These are phyloP conservation scores for Scelioninae gen. 2 DNA, from an alignment of 2,888 invertebrate species.

Conservation along the genomic window DNA sequence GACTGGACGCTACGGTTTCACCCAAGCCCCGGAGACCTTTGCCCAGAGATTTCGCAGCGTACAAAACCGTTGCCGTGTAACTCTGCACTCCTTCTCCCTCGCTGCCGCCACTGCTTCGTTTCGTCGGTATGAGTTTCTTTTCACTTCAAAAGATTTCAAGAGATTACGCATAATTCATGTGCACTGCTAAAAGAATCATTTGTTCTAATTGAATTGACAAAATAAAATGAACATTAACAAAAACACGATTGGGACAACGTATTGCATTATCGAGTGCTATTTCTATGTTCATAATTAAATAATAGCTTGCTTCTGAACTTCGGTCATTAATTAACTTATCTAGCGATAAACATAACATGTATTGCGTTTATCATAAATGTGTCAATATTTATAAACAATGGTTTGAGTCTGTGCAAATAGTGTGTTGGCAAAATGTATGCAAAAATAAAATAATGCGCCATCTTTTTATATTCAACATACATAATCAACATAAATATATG, in stretches of 20 bases:
- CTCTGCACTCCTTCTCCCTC: slow-evolving; percentile 90
- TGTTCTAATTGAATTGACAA: too few relatives aligned
- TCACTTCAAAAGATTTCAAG: slow-evolving; percentile 89
- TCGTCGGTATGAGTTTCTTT: slow-evolving; percentile 86
- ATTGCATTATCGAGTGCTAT: not conserved
- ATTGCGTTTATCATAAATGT: not conserved
- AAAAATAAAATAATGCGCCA: too few relatives aligned
- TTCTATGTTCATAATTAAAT: not conserved
- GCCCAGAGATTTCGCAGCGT: slow-evolving; percentile 95
- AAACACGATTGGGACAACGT: too few relatives aligned
- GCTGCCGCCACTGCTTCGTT: slow-evolving; percentile 89
- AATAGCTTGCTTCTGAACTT: not conserved
- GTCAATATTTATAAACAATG: too few relatives aligned
- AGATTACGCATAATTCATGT: too few relatives aligned
- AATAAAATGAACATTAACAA: too few relatives aligned
- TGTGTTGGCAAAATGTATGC: too few relatives aligned
- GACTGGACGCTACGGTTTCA: slow-evolving; percentile 93
- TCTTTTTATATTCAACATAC: too few relatives aligned
- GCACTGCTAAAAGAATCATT: too few relatives aligned
- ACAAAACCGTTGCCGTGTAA: slow-evolving; percentile 94
- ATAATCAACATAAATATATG: too few relatives aligned
- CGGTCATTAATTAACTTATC: not conserved
- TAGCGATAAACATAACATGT: not conserved
- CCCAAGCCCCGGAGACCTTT: slow-evolving; percentile 93
- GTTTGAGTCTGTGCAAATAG: too few relatives aligned